A percentile compares a stretch with the other conserved stretches of the same genome.
phyloP scores from a whole-genome alignment of 2,797 vertebrate genomes.

The Novumbra hubbsi region DNA sequence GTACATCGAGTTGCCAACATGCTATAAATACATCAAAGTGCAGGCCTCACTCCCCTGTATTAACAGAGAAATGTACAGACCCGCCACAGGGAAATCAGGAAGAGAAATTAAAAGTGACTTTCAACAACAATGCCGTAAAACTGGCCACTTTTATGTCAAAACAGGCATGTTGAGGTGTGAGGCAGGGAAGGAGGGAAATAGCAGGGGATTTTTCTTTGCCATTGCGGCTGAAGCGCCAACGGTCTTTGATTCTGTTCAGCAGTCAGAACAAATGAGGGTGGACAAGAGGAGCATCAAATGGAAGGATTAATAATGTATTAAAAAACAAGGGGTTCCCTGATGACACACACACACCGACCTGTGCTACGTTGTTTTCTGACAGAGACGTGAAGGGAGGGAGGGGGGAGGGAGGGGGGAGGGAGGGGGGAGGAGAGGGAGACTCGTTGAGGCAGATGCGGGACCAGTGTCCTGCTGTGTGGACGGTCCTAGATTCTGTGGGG shows the following conservation, averaged over 20 bases:
- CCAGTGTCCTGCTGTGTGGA: not conserved
- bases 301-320: constrained; percentile 76
- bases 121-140: constrained; percentile 45
- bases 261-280: constrained; percentile 75
- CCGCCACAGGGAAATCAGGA: constrained; percentile 49
- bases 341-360: constrained; percentile 58
- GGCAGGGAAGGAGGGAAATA: constrained; percentile 14
- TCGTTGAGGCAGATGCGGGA: constrained; percentile 16
- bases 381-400: constrained; percentile 25
- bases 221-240: constrained; percentile 49
- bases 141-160: constrained; percentile 67
- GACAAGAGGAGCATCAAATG: constrained; percentile 74
- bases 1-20: not conserved
- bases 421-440: constrained; percentile 32
- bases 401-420: constrained; percentile 31
- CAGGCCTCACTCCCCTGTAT: not conserved
- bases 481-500: not conserved
- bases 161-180: constrained; percentile 63
- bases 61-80: constrained; percentile 4
- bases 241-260: constrained; percentile 73
- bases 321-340: constrained; percentile 74
- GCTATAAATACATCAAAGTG: not conserved
- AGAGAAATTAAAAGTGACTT: constrained; percentile 65
- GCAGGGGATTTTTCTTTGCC: constrained; percentile 62
- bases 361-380: constrained; percentile 53